Base-by-base conservation (phyloP, 2,113 vertebrate species). In the Herpailurus yagouaroundi region DNA sequence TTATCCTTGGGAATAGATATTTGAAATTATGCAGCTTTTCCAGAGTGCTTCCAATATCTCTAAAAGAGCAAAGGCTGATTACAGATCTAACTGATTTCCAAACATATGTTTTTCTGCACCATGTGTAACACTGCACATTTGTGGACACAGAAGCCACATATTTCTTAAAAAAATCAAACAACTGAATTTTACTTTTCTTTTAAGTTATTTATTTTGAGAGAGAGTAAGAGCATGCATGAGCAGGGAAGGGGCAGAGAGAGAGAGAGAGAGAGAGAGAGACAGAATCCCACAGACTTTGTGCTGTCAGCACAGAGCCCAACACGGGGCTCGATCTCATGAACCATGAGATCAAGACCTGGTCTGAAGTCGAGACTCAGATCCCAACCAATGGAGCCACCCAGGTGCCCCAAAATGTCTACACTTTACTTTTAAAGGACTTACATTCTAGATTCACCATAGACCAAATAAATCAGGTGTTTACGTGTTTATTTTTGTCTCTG, bases 71-170 rank as follows among this genome's bases (percentile, higher is more conserved):
- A 33, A 8, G 45, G 0, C 36, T 52, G 21, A 81, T 36, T 50
- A 7, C 7, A 85, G 4, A n/a, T 27, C 50, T 50, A 0, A 68
- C 25, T 85, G 68, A 36, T 50, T 71, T 88, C 48, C 66, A 38
- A 80, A 4, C 10, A n/a, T 73, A 1, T 33, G 3, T 38, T 18
- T 80, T 80, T 18, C 23, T 12, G 45, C 33, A 14, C 23, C 31
- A 60, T 60, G 23, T 9, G 6, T n/a, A 41, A 1, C 7, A 41
- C 9, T 50, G 31, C 5, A 16, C 12, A 18, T 64, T 82, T 10
- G 15, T 1, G 68, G 5, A 25, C 0, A 2, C 16, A 13, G 31
- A 36, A n/a, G 38, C 7, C 7, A 14, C 31, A 25, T 11, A n/a
- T 48, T 50, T 82, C 31, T n/a, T n/a, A 66, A 74, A 52, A 55